Conservation (phyloP, 2,888 invertebrate genomes). For the Ectemnius continuus region DNA sequence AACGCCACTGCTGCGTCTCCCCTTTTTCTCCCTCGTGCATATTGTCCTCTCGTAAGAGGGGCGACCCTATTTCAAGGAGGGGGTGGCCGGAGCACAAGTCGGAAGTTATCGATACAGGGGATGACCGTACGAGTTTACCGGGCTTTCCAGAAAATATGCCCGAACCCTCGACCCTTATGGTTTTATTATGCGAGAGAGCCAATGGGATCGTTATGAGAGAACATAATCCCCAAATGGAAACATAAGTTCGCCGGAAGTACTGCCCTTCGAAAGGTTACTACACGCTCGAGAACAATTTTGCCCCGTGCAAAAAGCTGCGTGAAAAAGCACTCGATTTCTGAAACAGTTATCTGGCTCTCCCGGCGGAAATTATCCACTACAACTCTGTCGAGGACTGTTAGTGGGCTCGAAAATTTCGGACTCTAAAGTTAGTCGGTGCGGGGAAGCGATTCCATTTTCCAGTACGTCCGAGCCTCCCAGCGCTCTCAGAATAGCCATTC, state of each 20-base stretch:
- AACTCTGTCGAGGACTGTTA: constrained; percentile 36
- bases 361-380: constrained; percentile 31
- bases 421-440: constrained; percentile 71
- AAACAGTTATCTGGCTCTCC: constrained; percentile 8
- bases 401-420: constrained; percentile 28
- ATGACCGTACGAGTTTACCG: not conserved
- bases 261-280: not conserved
- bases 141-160: not conserved
- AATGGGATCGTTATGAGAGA: no score
- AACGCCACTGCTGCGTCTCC: constrained; percentile 8
- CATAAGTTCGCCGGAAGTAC: no score
- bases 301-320: not conserved
- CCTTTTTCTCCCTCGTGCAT: constrained; percentile 35
- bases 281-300: not conserved
- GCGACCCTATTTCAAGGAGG: not conserved
- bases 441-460: constrained; percentile 69
- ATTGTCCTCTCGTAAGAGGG: not conserved
- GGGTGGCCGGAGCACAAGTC: not conserved
- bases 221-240: no score
- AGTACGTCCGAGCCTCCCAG: constrained; percentile 74
- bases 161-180: not conserved
- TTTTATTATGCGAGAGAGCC: constrained; percentile 3
- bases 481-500: constrained; percentile 57
- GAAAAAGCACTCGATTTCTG: constrained; percentile 17
- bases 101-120: constrained; percentile 9